A percentile compares a stretch with the other conserved stretches of the same genome.
phyloP scores from a whole-genome alignment of 2,797 vertebrate species.

The Octomys mimax region DNA sequence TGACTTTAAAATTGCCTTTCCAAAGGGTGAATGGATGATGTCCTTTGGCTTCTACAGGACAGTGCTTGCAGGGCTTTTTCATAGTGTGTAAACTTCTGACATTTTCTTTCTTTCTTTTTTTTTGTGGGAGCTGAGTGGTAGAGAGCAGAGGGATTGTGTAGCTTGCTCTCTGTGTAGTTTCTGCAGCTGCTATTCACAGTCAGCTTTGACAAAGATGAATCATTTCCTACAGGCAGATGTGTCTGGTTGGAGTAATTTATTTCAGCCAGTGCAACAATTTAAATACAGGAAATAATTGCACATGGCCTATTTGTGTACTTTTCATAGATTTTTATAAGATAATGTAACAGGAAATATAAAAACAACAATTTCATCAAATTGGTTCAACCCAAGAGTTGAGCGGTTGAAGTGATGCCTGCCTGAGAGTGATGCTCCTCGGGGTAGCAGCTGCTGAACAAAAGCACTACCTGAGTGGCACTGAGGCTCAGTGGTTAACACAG shows the following conservation, averaged over 20 bases:
- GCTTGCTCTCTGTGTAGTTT: slow-evolving; percentile 59
- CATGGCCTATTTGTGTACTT: not conserved
- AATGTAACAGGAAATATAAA: not conserved
- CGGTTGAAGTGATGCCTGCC: not conserved
- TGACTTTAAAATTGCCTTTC: slow-evolving; percentile 86
- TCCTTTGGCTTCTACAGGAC: slow-evolving; percentile 72
- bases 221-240: slow-evolving; percentile 1
- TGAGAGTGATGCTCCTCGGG: not conserved
- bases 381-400: not conserved
- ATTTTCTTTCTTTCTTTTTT: not conserved
- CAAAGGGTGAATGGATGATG: slow-evolving; percentile 70
- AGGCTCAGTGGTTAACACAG: not conserved
- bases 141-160: slow-evolving; percentile 35
- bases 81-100: slow-evolving; percentile 66
- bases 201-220: slow-evolving; percentile 19
- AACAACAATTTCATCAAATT: not conserved
- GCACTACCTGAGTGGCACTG: not conserved
- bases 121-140: not conserved
- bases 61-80: slow-evolving; percentile 57
- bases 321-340: not conserved
- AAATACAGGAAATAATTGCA: not conserved
- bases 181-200: slow-evolving; percentile 55
- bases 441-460: not conserved
- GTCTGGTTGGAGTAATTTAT: slow-evolving; percentile 79
- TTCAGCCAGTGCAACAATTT: slow-evolving; percentile 37